phyloP scores from a whole-genome alignment of 2,888 invertebrate species.

The Dorcus parallelipipedus region DNA sequence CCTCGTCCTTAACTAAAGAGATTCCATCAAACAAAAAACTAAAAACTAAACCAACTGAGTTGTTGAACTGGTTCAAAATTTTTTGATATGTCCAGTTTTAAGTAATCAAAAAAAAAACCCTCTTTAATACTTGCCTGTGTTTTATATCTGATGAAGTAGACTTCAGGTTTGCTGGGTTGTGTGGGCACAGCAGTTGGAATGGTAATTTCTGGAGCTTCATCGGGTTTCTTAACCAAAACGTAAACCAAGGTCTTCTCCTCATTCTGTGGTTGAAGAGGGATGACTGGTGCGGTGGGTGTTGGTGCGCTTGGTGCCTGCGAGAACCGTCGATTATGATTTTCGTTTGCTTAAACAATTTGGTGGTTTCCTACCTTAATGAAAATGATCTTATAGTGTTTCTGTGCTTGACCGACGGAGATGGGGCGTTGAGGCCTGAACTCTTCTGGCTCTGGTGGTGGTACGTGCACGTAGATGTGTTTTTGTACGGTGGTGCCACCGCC shows the following conservation, averaged over 20 bases:
- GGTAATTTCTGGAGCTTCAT: conserved; percentile 78
- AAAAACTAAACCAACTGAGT: too few species aligned
- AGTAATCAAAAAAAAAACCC: too few species aligned
- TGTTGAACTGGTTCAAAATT: too few species aligned
- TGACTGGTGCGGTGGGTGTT: conserved; percentile 75
- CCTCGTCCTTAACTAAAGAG: too few species aligned
- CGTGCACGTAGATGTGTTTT: conserved; percentile 84
- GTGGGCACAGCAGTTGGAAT: conserved; percentile 78
- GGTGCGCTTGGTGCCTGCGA: conserved; percentile 70
- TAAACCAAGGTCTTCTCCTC: conserved; percentile 88
- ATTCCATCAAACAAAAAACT: too few species aligned
- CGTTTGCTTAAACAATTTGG: not conserved
- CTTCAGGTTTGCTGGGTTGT: conserved; percentile 86
- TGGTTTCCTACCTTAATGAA: conserved; percentile 66
- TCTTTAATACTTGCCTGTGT: conserved; percentile 57
- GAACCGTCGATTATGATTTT: not conserved
- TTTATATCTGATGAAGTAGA: conserved; percentile 88
- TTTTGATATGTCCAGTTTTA: too few species aligned
- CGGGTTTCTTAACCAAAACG: conserved; percentile 86
- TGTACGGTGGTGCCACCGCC: conserved; percentile 66
- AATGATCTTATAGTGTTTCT: conserved; percentile 89
- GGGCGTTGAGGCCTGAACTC: conserved; percentile 65
- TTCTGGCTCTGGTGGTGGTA: conserved; percentile 84
- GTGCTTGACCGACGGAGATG: conserved; percentile 68
- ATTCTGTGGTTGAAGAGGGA: conserved; percentile 78